Conservation (phyloP, 1,140 invertebrate species). For the Maconellicoccus hirsutus region DNA sequence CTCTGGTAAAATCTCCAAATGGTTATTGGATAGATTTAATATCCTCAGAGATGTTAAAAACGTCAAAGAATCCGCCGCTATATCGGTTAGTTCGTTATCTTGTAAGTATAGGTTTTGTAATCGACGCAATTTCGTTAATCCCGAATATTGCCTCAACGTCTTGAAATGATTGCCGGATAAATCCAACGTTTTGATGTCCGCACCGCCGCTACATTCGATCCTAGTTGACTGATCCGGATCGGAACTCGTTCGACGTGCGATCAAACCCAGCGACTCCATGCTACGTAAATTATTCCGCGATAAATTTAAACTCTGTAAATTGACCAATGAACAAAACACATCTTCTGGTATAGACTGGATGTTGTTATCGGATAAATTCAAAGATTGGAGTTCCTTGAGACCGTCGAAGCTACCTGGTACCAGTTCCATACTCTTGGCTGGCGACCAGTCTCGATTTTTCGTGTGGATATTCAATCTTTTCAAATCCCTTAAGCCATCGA, state of each 20-base stretch:
- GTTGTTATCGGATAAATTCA: slow-evolving; percentile 73
- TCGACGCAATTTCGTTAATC: slow-evolving; percentile 54
- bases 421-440: slow-evolving; percentile 55
- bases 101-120: slow-evolving; percentile 65
- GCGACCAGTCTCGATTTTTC: slow-evolving; percentile 61
- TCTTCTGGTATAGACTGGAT: slow-evolving; percentile 59
- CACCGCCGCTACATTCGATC: slow-evolving; percentile 38
- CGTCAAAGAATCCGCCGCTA: slow-evolving; percentile 61
- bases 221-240: slow-evolving; percentile 25
- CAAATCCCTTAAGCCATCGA: slow-evolving; percentile 60
- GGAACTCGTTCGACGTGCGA: slow-evolving; percentile 37
- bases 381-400: slow-evolving; percentile 57
- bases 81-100: slow-evolving; percentile 68
- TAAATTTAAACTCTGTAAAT: slow-evolving; percentile 69
- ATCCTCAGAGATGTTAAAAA: slow-evolving; percentile 60
- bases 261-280: slow-evolving; percentile 58
- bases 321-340: slow-evolving; percentile 61
- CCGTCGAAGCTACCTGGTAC: slow-evolving; percentile 53
- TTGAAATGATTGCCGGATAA: slow-evolving; percentile 65
- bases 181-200: slow-evolving; percentile 57
- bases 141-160: slow-evolving; percentile 54
- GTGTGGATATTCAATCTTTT: slow-evolving; percentile 61
- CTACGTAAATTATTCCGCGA: slow-evolving; percentile 65
- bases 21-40: slow-evolving; percentile 74
- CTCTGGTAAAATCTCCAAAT: slow-evolving; percentile 59